A percentile compares a stretch with the other conserved stretches of the same genome.
Evolutionary conservation across 1,140 invertebrate species (phyloP).

Genomic region (Pantala flavescens): DNA sequence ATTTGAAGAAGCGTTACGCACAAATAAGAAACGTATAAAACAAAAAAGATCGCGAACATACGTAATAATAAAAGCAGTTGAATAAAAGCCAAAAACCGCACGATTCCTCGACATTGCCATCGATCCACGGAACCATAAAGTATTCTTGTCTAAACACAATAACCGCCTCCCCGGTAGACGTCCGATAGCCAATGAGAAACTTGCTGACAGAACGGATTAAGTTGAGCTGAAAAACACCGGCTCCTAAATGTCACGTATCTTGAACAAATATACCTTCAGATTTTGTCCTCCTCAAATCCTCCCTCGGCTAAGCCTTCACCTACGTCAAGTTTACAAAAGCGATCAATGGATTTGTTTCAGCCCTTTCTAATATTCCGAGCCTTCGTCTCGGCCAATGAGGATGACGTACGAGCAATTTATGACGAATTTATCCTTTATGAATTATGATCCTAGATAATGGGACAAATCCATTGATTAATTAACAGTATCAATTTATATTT

Average conservation of each 20-base stretch:
- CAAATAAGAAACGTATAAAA: no score
- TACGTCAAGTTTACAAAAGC: neutral
- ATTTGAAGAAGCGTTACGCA: no score
- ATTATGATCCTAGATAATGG: no score
- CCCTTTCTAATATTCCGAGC: neutral
- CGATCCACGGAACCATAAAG: neutral
- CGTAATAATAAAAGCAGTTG: no score
- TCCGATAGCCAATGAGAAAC: neutral
- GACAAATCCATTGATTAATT: no score
- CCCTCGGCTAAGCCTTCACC: neutral
- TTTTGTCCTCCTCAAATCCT: neutral
- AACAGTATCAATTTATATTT: no score
- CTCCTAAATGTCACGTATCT: neutral
- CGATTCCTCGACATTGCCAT: no score
- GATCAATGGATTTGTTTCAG: neutral
- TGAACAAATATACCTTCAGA: conserved; percentile 3
- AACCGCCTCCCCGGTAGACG: neutral
- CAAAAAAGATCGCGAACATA: no score
- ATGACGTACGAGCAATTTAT: no score
- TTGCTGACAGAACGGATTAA: neutral
- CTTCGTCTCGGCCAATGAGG: no score
- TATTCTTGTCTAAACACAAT: neutral
- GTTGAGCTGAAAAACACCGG: neutral
- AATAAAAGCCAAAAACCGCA: no score
- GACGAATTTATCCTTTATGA: no score